Evolutionary conservation across 2,113 vertebrate genomes (phyloP), one percentile per base, ranked within the genome.

Genomic region (Thryonomys swinderianus): DNA sequence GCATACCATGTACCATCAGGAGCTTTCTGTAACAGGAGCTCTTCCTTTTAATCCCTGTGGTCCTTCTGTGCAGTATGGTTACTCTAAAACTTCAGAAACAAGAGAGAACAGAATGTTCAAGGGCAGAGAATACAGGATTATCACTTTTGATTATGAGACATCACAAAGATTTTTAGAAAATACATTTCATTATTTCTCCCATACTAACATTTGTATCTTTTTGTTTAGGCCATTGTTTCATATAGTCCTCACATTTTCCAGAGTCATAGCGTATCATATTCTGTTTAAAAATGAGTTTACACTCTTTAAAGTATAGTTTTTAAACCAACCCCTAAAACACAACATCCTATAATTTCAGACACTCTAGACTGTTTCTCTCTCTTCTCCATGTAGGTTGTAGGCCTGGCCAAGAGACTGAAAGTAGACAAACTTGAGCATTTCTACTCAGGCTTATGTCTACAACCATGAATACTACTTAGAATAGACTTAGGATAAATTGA

Each of bases 211-310:
- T 21, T 23, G 40, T 4, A 17, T 71, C 5, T 87, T 89, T 17
- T n/a, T 85, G 17, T 40, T 4, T 9, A 85, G 2, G 4, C 0
- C 16, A 51, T 3, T 59, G n/a, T 30, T 57, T 14, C 67, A 0
- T 74, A 11, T 57, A 84, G 62, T 86, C 90, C 30, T 57, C 30
- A 90, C 18, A 34, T 10, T 14, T 80, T 11, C 2, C 10, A 94
- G 25, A 5, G 0, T 71, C 51, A 62, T 8, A 42, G 37, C n/a
- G 57, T 59, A 45, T 67, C 12, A 69, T 67, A 88, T 53, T 3
- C 4, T 42, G 2, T 40, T 42, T 74, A 55, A 40, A 71, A 30
- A 34, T n/a, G 34, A 9, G 2, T 88, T 82, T 40, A 1, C 61
- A 25, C 62, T 48, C 2, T 14, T 85, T 45, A 71, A 88, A 1